Evolutionary conservation across 2,797 vertebrate genomes (phyloP).

Genomic region (Tiaroga cobitis): DNA sequence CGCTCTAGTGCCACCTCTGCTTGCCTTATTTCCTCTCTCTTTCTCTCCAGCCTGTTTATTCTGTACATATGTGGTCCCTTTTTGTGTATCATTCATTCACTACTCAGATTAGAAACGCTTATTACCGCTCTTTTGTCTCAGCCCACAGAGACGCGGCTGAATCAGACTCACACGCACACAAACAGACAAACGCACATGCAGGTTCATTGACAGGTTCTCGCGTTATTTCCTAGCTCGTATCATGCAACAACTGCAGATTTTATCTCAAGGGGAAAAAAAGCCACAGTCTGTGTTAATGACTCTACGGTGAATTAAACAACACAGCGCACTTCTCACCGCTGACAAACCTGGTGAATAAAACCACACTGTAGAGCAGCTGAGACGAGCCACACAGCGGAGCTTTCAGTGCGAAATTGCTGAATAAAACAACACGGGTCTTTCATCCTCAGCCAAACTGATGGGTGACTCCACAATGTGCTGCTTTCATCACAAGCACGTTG

Average conservation of each 20-base stretch:
- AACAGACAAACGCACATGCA: conserved; percentile 24
- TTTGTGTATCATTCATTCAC: conserved; percentile 81
- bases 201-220: conserved; percentile 24
- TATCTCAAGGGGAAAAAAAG: conserved; percentile 37
- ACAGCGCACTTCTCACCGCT: conserved; percentile 25
- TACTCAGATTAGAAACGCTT: conserved; percentile 81
- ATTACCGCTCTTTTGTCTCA: conserved; percentile 79
- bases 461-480: conserved; percentile 57
- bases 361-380: conserved; percentile 47
- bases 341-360: conserved; percentile 35
- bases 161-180: conserved; percentile 64
- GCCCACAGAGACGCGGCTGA: conserved; percentile 60
- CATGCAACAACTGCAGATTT: not conserved
- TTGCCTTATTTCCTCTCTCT: conserved; percentile 53
- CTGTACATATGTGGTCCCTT: conserved; percentile 75
- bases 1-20: conserved; percentile 61
- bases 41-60: conserved; percentile 80
- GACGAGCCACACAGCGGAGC: conserved; percentile 57
- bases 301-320: conserved; percentile 33
- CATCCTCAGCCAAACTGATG: conserved; percentile 57
- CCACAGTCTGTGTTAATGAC: not conserved
- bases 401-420: conserved; percentile 57
- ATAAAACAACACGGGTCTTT: conserved; percentile 59
- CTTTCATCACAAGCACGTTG: conserved; percentile 48
- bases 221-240: not conserved